phyloP scores from a whole-genome alignment of 2,113 vertebrate species.

The Callaeas wilsoni region DNA sequence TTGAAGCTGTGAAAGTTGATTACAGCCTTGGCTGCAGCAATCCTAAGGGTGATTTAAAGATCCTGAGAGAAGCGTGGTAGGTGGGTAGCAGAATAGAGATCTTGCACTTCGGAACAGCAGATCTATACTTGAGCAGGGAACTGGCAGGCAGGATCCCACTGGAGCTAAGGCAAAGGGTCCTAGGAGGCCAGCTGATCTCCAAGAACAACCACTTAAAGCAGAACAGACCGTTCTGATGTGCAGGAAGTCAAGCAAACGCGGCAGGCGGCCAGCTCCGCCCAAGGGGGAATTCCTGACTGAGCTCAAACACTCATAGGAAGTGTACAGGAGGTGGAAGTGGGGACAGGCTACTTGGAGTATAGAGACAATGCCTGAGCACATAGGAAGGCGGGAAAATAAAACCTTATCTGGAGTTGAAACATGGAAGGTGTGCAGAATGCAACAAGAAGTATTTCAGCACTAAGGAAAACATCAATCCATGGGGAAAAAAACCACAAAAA shows the following conservation, averaged over 20 bases:
- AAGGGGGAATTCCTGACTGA: constrained; percentile 29
- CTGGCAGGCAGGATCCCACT: neutral
- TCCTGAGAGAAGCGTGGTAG: neutral
- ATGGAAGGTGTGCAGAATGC: neutral
- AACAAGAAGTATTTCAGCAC: neutral
- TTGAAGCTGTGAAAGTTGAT: neutral
- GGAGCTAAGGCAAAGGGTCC: neutral
- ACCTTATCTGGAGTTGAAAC: neutral
- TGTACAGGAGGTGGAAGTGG: neutral
- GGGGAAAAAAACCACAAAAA: neutral
- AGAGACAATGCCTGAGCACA: neutral
- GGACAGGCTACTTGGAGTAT: neutral
- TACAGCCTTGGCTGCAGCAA: neutral
- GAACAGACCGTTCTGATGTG: neutral
- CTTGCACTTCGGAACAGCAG: neutral
- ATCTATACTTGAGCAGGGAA: neutral
- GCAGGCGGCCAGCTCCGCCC: neutral
- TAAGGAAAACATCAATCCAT: neutral
- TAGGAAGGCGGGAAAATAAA: neutral
- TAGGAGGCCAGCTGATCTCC: neutral
- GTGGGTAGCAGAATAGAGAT: neutral
- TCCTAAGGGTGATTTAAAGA: neutral
- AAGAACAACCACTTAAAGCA: neutral
- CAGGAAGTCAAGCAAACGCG: neutral
- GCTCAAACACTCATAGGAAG: neutral